phyloP scores from a whole-genome alignment of 2,888 invertebrate species.

The Saturnia japonica region DNA sequence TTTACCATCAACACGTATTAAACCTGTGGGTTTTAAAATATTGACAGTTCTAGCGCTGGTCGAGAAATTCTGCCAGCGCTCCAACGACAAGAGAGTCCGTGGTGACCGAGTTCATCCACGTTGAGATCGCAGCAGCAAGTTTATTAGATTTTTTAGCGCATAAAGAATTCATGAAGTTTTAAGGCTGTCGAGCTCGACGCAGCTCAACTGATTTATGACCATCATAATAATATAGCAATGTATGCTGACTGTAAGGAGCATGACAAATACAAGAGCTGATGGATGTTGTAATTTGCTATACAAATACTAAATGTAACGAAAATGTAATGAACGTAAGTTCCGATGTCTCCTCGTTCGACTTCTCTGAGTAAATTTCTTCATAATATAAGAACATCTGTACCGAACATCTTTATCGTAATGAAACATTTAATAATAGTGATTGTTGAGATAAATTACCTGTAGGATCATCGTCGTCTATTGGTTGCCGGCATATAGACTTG shows the following conservation, averaged over 20 bases:
- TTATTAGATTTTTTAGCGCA: not conserved
- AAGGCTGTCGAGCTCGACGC: not conserved
- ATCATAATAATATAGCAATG: not conserved
- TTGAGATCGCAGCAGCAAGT: no score
- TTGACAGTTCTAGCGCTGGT: no score
- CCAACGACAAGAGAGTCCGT: no score
- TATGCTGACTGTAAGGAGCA: not conserved
- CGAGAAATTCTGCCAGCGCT: no score
- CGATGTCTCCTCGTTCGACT: no score
- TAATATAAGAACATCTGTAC: not conserved
- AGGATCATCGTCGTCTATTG: conserved; percentile 80
- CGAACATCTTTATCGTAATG: not conserved
- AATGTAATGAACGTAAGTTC: no score
- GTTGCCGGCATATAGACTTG: conserved; percentile 79
- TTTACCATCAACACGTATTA: no score
- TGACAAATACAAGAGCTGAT: not conserved
- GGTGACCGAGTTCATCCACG: no score
- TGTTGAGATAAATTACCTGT: conserved; percentile 65
- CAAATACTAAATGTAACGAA: no score
- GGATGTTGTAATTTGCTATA: not conserved
- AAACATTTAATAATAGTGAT: not conserved
- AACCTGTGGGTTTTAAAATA: no score
- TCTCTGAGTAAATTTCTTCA: not conserved
- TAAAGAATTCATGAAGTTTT: not conserved
- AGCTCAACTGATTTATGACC: not conserved